phyloP scores from a whole-genome alignment of 35 echinoderm and acorn worm species.

The Stichopus chloronotus region DNA sequence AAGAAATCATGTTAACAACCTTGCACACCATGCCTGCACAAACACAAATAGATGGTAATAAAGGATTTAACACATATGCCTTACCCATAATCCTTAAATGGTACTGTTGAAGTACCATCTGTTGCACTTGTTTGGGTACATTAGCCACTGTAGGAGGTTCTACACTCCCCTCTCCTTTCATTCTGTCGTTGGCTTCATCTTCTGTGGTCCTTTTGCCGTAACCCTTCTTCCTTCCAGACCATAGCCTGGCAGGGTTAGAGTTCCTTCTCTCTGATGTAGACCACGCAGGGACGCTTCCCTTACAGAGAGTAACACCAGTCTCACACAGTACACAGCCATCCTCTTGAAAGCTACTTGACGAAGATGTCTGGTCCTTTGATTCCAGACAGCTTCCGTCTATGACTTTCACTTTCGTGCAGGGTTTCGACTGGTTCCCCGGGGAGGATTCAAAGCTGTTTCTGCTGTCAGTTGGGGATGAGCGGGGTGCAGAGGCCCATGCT shows the following conservation, averaged over 20 bases:
- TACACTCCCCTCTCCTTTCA: background rate
- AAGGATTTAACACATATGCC: background rate
- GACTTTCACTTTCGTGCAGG: background rate
- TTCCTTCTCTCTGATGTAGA: constrained; percentile 1
- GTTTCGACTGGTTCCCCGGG: background rate
- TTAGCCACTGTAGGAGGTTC: background rate
- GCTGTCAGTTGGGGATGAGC: constrained; percentile 13
- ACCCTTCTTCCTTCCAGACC: constrained; percentile 39
- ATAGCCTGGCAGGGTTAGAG: constrained; percentile 35
- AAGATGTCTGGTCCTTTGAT: background rate
- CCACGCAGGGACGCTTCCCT: constrained; percentile 44
- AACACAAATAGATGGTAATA: too few relatives aligned
- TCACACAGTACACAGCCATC: constrained; percentile 35
- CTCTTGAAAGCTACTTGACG: background rate
- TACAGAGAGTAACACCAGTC: background rate
- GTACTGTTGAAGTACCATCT: constrained; percentile 76
- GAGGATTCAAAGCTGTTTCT: background rate
- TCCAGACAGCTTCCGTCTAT: constrained; percentile 36
- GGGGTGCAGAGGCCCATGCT: background rate
- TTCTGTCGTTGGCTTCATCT: background rate
- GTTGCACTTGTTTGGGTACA: constrained; percentile 30
- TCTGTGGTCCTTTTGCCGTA: background rate
- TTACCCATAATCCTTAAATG: constrained; percentile 74
- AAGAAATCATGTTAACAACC: too few relatives aligned
- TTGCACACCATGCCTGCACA: too few relatives aligned